Percentiles rank a stretch among this genome's conserved stretches.
Conservation (phyloP, 2,888 invertebrate species). For the Scaptomyza tumidula region DNA sequence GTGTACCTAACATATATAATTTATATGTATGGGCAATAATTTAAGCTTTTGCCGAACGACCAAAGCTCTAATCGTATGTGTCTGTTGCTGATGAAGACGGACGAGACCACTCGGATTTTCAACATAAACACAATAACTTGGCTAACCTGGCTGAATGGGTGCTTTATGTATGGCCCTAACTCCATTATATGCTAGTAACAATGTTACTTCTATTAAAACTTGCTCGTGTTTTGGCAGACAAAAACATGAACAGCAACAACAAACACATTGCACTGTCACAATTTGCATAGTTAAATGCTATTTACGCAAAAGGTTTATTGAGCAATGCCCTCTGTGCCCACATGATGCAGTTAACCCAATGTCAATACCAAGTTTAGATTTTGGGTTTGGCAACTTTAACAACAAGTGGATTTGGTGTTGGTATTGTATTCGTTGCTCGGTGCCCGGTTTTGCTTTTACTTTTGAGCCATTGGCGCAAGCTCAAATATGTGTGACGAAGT, state of each 20-base stretch:
- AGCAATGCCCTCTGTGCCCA: conserved; percentile 41
- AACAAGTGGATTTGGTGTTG: conserved; percentile 18
- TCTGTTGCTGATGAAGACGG: conserved; percentile 43
- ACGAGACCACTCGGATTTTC: conserved; percentile 44
- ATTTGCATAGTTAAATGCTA: conserved; percentile 52
- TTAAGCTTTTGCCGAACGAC: conserved; percentile 8
- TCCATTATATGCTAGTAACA: conserved; percentile 43
- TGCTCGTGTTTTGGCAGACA: conserved; percentile 28
- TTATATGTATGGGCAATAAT: conserved; percentile 22
- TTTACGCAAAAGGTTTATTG: conserved; percentile 60
- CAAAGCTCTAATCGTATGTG: conserved; percentile 3
- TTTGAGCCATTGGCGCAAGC: conserved; percentile 69
- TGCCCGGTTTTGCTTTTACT: conserved; percentile 44
- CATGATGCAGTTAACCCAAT: conserved; percentile 48
- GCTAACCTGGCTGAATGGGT: conserved; percentile 51
- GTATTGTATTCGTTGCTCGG: neutral
- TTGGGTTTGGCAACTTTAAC: conserved; percentile 17
- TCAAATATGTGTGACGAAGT: conserved; percentile 54
- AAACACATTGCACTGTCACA: conserved; percentile 1
- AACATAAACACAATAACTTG: conserved; percentile 57
- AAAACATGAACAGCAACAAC: conserved; percentile 18
- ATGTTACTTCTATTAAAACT: conserved; percentile 45
- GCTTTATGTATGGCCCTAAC: conserved; percentile 46
- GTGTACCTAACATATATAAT: neutral
- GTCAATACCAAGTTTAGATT: conserved; percentile 45